Evolutionary conservation across 1,140 invertebrate species (phyloP).

Genomic region (Aplysia californica): DNA sequence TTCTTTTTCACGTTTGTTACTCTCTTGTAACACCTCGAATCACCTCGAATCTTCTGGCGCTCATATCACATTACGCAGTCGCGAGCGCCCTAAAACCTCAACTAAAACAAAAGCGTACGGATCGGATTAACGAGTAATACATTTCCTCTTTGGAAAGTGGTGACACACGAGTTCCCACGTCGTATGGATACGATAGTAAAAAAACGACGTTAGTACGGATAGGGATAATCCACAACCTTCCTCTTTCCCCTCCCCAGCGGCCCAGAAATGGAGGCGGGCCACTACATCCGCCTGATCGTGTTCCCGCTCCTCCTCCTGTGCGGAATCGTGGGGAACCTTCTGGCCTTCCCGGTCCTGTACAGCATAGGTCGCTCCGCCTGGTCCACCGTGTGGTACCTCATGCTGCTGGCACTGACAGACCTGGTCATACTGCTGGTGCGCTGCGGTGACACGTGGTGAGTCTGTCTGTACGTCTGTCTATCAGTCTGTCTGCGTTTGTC

Average conservation of each 20-base stretch:
- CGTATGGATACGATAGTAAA: no score
- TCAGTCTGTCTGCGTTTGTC: not conserved
- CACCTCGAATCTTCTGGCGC: no score
- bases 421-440: constrained; percentile 8
- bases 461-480: not conserved
- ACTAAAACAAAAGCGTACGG: no score
- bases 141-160: no score
- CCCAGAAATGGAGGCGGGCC: not conserved
- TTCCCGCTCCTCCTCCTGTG: constrained; percentile 1
- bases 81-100: no score
- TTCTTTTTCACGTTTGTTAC: no score
- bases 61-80: no score
- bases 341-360: constrained; percentile 4
- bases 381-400: constrained; percentile 11
- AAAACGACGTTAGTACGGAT: no score
- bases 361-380: not conserved
- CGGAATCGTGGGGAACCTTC: constrained; percentile 2
- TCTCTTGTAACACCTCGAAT: no score
- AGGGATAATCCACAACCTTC: no score
- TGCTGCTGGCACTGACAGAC: not conserved
- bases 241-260: not conserved
- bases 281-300: not conserved
- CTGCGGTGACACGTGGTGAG: constrained; percentile 6
- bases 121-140: no score
- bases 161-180: no score